Base-by-base conservation (phyloP, 1,140 invertebrate species). In the Calosoma granatense region DNA sequence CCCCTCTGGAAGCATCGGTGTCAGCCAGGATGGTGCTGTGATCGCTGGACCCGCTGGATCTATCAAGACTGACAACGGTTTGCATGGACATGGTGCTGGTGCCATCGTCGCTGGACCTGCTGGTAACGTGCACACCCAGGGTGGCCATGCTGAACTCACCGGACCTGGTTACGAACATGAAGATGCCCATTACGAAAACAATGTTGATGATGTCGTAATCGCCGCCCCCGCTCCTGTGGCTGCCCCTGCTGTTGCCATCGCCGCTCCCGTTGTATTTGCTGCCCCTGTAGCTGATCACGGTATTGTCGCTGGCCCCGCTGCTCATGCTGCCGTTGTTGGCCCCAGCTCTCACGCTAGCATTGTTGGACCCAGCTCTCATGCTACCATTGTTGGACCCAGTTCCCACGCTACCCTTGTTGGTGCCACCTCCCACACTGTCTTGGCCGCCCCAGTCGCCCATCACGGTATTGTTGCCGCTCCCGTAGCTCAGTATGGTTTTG, bases 1-100 rank as follows among this genome's bases (percentile, higher is more conserved):
- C 41, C 9, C 41, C 4, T 47, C 41, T 17, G 41, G 41, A 47
- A 47, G 41, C 41, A 17, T 47, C 4, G 41, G 6, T 12, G 41
- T 47, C 6, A 17, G 41, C 15, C 9, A 9, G 9, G 41, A 47
- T 47, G 41, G 41, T 17, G 41, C 17, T 12, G 41, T 47, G 6
- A 47, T 47, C 41, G 41, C 41, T 47, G 41, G 41, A 47, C 41
- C 41, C 4, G 9, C 41, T 17, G 41, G 41, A 12, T 47, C 41
- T 17, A 17, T 47, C 41, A 9, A 17, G 3, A 47, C 41, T 17
- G 17, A 47, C 41, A 47, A 47, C 41, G 41, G 41, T 47, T 4
- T 47, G 9, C 15, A 17, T 6, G 41, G 41, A 47, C 51, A 53
- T 53, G 51, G 51, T 6, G 51, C 51, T 20, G 51, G 41, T 4